Base-by-base conservation (phyloP, 2,113 vertebrate genomes). In the Lota lota region DNA sequence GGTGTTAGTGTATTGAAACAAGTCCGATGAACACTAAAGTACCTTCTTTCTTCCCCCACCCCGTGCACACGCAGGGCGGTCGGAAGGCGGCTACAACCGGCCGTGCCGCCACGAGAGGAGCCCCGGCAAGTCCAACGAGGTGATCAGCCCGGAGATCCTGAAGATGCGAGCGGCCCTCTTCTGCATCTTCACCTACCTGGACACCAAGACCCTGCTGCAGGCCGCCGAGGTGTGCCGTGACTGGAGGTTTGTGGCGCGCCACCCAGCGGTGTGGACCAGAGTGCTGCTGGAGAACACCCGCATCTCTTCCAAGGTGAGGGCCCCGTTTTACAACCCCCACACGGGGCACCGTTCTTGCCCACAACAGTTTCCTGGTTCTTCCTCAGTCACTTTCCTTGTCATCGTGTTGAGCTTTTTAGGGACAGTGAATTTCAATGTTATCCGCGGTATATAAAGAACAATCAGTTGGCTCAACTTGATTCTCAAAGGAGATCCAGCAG, bases 101-200 rank as follows among this genome's bases (percentile, higher is more conserved):
- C 83, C 85, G 1, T 91, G 90, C 47, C 89, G 94, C 59, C 90
- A 93, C 0, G 95, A 98, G 75, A 92, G 94, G 82, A 94, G 94
- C 89, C 95, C 94, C 0, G 94, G 94, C 0, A 94, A 92, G 81
- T 94, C 91, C 76, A 96, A 94, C 0, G 96, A 98, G 85, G 97
- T 99, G 74, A 98, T 99, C 93, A 98, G 96, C 86, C 96, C 97
- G 0, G 97, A 99, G 89, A 93, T 98, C 78, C 94, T 99, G 82
- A 99, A 99, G 91, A 99, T 98, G 95, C 81, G 97, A 1, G 97
- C 96, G 0, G 96, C 97, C 2, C 93, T 99, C 2, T 99, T 98
- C 89, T 99, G 97, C 80, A 98, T 99, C 91, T 99, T 99, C 89
- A 99, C 97, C 75, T 99, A 99, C 90, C 86, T 99, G 89, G 96